Percentiles rank a stretch among this genome's conserved stretches.
Conservation (phyloP, 2,113 vertebrate genomes). For the Vulpes vulpes region DNA sequence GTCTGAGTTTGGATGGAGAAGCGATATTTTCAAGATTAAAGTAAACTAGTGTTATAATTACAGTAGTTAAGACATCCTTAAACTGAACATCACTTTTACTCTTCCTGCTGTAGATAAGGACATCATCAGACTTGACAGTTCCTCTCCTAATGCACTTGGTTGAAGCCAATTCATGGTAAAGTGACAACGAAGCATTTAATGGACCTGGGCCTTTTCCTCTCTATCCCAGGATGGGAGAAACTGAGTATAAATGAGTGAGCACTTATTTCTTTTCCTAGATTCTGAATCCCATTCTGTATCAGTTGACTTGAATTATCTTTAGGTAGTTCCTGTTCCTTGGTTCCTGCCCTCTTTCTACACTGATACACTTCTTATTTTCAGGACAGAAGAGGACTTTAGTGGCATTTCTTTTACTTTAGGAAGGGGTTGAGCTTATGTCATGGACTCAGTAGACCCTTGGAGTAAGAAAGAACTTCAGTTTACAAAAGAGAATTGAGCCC, state of each 20-base stretch:
- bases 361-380: neutral
- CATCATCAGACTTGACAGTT: neutral
- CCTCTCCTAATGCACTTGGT: neutral
- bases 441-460: neutral
- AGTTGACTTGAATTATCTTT: neutral
- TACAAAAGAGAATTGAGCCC: neutral
- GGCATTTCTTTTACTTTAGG: neutral
- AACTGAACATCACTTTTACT: neutral
- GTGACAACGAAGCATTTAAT: neutral
- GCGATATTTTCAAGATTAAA: conserved; percentile 59
- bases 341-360: neutral
- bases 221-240: neutral
- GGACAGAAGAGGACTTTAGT: neutral
- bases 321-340: neutral
- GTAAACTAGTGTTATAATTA: conserved; percentile 54
- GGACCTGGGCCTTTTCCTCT: neutral
- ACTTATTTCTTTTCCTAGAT: neutral
- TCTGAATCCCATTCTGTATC: neutral
- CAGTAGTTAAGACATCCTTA: neutral
- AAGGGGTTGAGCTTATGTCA: neutral
- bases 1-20: conserved; percentile 19
- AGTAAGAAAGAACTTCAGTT: neutral
- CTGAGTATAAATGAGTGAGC: neutral
- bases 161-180: neutral
- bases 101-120: neutral